Evolutionary conservation across 2,888 invertebrate genomes (phyloP), one percentile per base, ranked within the genome.

Genomic region (Aricia artaxerxes): DNA sequence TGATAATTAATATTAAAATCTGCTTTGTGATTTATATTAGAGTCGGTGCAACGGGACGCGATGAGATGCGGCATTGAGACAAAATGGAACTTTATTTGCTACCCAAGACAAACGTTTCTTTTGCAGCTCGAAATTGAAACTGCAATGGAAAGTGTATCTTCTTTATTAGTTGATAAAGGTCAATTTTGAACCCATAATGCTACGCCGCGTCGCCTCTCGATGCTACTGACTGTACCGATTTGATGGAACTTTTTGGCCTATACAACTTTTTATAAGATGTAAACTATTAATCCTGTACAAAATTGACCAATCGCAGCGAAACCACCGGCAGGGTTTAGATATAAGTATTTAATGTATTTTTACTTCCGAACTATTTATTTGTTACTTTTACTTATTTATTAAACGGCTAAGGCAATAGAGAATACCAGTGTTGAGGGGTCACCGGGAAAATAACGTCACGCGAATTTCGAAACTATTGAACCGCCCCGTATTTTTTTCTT

Each of bases 311-410:
- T 31, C 40, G 44, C 73, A 44, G 35, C 31, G 35, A 53, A 49
- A 13, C 76, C 76, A 76, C 76, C 61, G 75, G 75, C 64, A 61
- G 75, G 75, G 88, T 89, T 89, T 91, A 91, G 91, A 85, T 84
- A 84, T 93, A 93, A 91, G 92, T 93, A 93, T 93, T 93, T 92
- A 92, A 90, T 89, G 90, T 92, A 90, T 91, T 91, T 92, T 91
- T 90, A 87, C 90, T 91, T 91, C 89, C 88, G 88, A 90, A 85
- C 89, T 92, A 92, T 92, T 92, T 92, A 88, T 89, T 90, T 89
- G 89, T 91, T 91, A 90, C 88, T 89, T 89, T 87, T 86, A 87
- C 84, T 87, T 88, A 88, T 88, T 87, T 90, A 90, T 90, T 89
- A 76, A 80, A 82, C 82, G 82, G 82, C 81, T 82, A 84, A 84